These are phyloP conservation scores for Tachysurus vachellii DNA, from an alignment of 2,113 vertebrate genomes.

Conservation along the genomic window DNA sequence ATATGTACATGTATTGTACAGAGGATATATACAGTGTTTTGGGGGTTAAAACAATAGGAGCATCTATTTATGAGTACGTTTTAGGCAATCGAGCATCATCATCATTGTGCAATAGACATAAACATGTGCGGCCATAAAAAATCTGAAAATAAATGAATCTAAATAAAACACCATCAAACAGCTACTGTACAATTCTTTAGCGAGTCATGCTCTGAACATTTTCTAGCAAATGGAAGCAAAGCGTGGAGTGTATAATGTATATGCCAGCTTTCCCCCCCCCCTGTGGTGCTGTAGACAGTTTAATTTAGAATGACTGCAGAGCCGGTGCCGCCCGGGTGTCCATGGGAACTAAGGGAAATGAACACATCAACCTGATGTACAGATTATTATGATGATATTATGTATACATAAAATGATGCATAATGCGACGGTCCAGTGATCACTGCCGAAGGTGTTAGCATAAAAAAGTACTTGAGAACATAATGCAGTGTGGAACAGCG, in stretches of 20 bases:
- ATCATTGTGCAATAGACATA: neutral
- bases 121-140: neutral
- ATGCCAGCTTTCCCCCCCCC: neutral
- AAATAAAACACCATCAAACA: constrained; percentile 2
- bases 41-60: neutral
- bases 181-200: neutral
- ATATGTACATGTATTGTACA: no score
- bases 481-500: neutral
- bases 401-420: neutral
- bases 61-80: neutral
- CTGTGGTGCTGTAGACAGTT: constrained; percentile 6
- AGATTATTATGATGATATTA: neutral
- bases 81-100: neutral
- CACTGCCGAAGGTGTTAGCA: neutral
- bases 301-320: constrained; percentile 38
- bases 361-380: constrained; percentile 11
- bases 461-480: neutral
- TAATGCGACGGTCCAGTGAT: neutral
- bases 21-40: no score
- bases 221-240: neutral
- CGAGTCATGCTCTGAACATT: neutral
- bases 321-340: neutral
- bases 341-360: constrained; percentile 28
- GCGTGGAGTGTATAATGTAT: constrained; percentile 23
- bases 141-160: neutral